phyloP scores from a whole-genome alignment of 2,888 invertebrate species.

The Ectemnius lituratus region DNA sequence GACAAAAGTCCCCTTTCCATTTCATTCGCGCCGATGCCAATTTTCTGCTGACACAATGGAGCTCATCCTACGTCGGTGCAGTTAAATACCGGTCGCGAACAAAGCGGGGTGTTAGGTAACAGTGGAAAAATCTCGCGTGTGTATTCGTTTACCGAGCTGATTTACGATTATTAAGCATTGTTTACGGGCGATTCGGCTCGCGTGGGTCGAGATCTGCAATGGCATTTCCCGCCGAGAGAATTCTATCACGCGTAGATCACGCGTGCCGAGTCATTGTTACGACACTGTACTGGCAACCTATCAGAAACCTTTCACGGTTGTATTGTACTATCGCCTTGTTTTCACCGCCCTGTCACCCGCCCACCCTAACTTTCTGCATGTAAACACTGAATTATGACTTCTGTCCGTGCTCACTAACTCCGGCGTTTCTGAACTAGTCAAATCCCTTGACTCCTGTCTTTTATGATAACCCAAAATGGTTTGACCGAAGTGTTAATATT shows the following conservation, averaged over 20 bases:
- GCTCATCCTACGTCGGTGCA: no score
- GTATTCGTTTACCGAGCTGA: conserved; percentile 33
- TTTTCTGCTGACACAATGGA: no score
- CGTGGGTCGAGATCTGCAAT: conserved; percentile 42
- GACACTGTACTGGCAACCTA: conserved; percentile 25
- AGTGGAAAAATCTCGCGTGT: conserved; percentile 21
- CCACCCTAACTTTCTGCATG: no score
- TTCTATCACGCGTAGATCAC: conserved; percentile 42
- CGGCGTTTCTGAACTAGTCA: no score
- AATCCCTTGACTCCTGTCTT: no score
- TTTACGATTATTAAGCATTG: conserved; percentile 57
- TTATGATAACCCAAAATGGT: no score
- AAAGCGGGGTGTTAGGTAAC: conserved; percentile 22
- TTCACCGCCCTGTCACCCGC: no score
- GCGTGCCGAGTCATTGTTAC: conserved; percentile 24
- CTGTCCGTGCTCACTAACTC: no score
- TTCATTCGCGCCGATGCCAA: no score
- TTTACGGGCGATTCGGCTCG: conserved; percentile 50
- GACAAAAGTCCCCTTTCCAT: no score
- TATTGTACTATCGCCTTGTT: neutral
- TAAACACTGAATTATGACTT: conserved; percentile 1
- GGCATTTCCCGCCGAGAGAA: conserved; percentile 38
- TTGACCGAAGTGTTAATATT: no score
- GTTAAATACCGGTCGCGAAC: conserved; percentile 9
- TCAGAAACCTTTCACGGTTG: neutral